Percentiles rank a stretch among this genome's conserved stretches.
Conservation (phyloP, 2,888 invertebrate species). For the Aromia moschata region DNA sequence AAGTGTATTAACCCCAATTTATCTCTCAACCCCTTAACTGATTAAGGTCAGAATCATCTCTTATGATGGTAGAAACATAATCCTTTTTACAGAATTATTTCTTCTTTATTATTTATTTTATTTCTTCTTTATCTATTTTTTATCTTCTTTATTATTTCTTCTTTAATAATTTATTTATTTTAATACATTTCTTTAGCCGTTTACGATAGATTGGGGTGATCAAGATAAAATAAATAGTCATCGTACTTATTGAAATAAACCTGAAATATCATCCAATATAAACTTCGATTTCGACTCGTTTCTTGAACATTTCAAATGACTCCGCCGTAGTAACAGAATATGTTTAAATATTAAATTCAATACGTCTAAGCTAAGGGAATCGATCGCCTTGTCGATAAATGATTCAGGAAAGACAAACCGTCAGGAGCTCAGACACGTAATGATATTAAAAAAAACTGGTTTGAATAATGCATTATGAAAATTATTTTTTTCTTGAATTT, state of each 20-base stretch:
- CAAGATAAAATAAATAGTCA: no score
- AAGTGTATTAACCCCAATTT: no score
- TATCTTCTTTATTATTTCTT: no score
- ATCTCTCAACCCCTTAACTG: no score
- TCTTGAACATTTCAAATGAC: neutral
- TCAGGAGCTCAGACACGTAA: conserved; percentile 17
- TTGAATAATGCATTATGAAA: neutral
- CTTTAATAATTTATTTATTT: no score
- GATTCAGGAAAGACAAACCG: conserved; percentile 11
- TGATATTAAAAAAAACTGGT: conserved; percentile 1
- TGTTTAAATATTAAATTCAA: neutral
- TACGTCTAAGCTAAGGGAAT: neutral
- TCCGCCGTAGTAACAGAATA: neutral
- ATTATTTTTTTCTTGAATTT: neutral
- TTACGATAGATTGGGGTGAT: no score
- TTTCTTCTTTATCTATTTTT: no score
- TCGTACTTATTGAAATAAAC: neutral
- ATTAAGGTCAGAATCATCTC: no score
- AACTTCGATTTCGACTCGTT: neutral
- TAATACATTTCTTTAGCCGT: neutral
- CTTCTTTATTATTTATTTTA: no score
- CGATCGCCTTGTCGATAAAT: conserved; percentile 24
- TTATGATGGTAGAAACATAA: no score
- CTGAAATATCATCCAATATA: neutral
- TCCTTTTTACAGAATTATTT: no score